These are phyloP conservation scores for Henricia sp. DNA, from an alignment of 53 echinoderm and acorn worm genomes.

Conservation along the genomic window DNA sequence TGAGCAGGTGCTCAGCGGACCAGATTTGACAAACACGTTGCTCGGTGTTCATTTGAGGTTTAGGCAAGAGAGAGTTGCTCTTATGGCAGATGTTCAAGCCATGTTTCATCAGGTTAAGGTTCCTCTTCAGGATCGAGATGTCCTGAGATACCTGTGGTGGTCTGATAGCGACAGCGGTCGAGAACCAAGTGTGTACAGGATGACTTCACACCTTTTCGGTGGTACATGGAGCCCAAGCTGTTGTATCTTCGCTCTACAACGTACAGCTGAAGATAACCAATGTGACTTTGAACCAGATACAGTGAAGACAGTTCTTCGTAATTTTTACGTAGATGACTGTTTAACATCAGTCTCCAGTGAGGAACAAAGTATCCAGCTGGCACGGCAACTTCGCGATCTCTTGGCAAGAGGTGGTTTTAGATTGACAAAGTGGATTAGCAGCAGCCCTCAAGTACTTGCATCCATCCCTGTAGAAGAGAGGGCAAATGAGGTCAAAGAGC, in stretches of 20 bases:
- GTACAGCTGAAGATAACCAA: slow-evolving; percentile 5
- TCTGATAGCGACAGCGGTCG: slow-evolving; percentile 17
- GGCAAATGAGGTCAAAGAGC: slow-evolving; percentile 51
- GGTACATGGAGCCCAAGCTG: slow-evolving; percentile 25
- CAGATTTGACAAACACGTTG: slow-evolving; percentile 21
- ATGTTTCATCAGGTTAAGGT: too few relatives aligned
- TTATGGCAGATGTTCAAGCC: neutral
- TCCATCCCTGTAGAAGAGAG: slow-evolving; percentile 58
- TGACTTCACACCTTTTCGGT: slow-evolving; percentile 3
- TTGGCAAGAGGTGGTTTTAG: slow-evolving; percentile 52
- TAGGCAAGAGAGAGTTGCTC: neutral
- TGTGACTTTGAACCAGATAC: neutral
- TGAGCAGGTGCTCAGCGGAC: slow-evolving; percentile 11
- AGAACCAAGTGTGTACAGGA: neutral
- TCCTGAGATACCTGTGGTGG: slow-evolving; percentile 49
- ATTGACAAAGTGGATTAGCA: slow-evolving; percentile 63
- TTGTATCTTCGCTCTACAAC: slow-evolving; percentile 2
- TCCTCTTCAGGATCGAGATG: too few relatives aligned
- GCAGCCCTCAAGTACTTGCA: slow-evolving; percentile 35
- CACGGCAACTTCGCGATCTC: slow-evolving; percentile 17
- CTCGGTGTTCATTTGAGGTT: slow-evolving; percentile 20
- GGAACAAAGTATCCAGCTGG: slow-evolving; percentile 30
- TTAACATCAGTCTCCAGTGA: slow-evolving; percentile 44
- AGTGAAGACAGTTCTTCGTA: neutral
- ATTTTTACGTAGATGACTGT: slow-evolving; percentile 70